phyloP scores from a whole-genome alignment of 2,113 vertebrate genomes.

The Carollia perspicillata region DNA sequence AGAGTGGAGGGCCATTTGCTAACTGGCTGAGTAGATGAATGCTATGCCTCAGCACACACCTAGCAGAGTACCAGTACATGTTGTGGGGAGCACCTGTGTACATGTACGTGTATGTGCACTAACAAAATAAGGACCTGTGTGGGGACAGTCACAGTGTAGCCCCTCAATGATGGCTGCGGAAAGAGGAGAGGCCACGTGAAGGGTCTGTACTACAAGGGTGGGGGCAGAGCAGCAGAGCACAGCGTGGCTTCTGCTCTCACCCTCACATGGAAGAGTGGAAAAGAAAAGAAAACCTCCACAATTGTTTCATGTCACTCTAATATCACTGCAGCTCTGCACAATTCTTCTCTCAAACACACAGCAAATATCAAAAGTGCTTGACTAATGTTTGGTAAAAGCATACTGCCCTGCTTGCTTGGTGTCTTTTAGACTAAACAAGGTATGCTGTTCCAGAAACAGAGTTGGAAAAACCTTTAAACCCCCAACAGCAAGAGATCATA shows the following conservation, averaged over 20 bases:
- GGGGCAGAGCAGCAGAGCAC: background rate
- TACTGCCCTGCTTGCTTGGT: background rate
- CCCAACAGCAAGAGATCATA: background rate
- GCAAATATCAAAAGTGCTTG: background rate
- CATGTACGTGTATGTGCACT: fast-evolving
- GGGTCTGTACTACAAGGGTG: fast-evolving
- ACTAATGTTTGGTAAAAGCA: background rate
- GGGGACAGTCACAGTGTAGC: background rate
- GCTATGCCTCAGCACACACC: background rate
- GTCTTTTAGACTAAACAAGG: background rate
- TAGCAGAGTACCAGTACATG: background rate
- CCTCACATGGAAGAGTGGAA: background rate
- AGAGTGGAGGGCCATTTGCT: background rate
- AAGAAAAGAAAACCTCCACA: background rate
- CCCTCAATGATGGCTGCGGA: fast-evolving
- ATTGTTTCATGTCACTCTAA: background rate
- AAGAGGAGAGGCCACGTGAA: background rate
- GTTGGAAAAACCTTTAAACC: background rate
- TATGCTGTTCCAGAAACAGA: background rate
- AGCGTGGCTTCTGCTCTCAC: background rate
- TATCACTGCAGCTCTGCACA: background rate
- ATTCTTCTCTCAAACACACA: background rate
- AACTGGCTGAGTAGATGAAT: background rate
- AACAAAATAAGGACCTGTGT: background rate
- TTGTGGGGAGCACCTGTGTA: background rate